Evolutionary conservation across 2,113 vertebrate genomes (phyloP), one percentile per base, ranked within the genome.

Genomic region (Sterrhoptilus dennistouni): DNA sequence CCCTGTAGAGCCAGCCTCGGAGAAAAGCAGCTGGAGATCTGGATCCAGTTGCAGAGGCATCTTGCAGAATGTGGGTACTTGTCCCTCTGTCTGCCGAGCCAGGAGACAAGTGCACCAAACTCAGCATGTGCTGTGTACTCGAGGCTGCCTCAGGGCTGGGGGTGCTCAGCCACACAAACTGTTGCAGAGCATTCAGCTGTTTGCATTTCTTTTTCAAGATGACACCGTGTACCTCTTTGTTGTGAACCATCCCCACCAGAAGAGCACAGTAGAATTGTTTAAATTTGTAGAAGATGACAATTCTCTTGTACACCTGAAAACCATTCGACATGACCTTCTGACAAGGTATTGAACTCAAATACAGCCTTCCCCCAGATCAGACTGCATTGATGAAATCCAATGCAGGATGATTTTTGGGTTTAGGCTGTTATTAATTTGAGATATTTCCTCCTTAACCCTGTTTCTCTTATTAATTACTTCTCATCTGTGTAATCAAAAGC

Each of bases 241-340:
- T 76, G 99, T 99, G 83, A 99, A 98, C 97, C 99, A 99, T 88
- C 99, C 99, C 86, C 93, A 98, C 33, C 87, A 92, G 63, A 97
- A 97, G 80, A 98, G 98, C 93, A 98, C 98, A 5, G 97, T 99
- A 33, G 99, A 99, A 89, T 77, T 99, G 77, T 99, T 99, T 96
- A 97, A 93, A 91, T 99, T 98, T 96, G 82, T 98, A 33, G 98
- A 99, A 74, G 98, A 99, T 16, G 98, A 98, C n/a, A 96, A 77
- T 83, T 97, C 98, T 91, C 98, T 99, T 27, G 18, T 97, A 33
- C 97, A 99, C 89, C 68, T 99, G 94, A 99, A 99, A 97, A 99
- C 99, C 21, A 96, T 99, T 89, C 98, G 70, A 61, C 99, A 99
- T 0, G 97, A 99, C 49, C 98, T 99, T 66, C 98, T 99, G 52